Evolutionary conservation across 64 coral and sea anemone species (phyloP), one percentile per base, ranked within the genome.

Genomic region (Anthopleura sola): DNA sequence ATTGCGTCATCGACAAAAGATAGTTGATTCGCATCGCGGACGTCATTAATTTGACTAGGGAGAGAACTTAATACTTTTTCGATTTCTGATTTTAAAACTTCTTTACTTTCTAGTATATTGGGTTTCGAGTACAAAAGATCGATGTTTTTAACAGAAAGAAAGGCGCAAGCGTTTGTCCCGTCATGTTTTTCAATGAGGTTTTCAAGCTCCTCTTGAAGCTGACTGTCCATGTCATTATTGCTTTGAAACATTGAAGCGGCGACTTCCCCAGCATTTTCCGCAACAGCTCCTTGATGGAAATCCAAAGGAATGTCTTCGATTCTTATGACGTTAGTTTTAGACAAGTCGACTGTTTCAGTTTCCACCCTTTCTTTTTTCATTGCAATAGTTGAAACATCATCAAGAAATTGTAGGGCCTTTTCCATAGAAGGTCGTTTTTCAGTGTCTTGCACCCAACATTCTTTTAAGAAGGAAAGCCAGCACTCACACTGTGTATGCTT

Each of bases 241-340:
- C 36, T 55, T 75, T 84, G 62, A 36, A 33, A 46, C 10, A 88
- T 57, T 0, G 14, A 6, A 0, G 58, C 56, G 6, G 78, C 75
- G 21, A 88, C 39, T 20, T 69, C 78, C 18, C 78, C 87, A 64
- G 54, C 57, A 60, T 51, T 38, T 55, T 88, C 87, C 13, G 20
- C 37, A 0, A 69, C 87, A 82, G 17, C 79, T 54, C 87, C 87
- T 81, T 88, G 87, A 66, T 88, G 87, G 6, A 82, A 0, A 79
- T 81, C 36, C 9, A 88, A 47, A 54, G 13, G n/a, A 55, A 88
- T 68, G 24, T 88, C 20, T 78, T 53, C 49, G 58, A 79, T 31
- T 5, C 8, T 48, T 21, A 74, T 78, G 8, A 47, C 14, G 33
- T 14, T 13, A 37, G 16, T 77, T 26, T 26, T 64, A 5, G 28